Evolutionary conservation across 2,888 invertebrate genomes (phyloP).

Genomic region (Listrodromus nycthemerus): DNA sequence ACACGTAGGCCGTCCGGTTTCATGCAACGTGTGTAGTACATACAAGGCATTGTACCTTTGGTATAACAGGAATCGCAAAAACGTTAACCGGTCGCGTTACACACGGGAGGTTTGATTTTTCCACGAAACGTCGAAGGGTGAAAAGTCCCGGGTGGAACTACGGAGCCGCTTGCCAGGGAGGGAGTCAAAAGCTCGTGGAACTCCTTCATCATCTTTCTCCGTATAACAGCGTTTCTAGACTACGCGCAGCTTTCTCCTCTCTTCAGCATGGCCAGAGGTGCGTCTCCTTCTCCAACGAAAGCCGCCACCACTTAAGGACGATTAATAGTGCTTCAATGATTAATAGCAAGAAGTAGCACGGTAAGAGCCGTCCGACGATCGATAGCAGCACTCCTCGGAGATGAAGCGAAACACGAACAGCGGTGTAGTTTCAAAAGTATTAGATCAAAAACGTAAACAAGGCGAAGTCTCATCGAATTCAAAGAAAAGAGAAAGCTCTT

Average conservation of each 20-base stretch:
- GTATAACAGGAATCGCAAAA: slow-evolving; percentile 31
- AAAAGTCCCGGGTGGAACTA: slow-evolving; percentile 25
- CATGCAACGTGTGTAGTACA: slow-evolving; percentile 12
- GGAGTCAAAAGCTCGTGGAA: slow-evolving; percentile 21
- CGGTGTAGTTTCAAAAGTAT: slow-evolving; percentile 12
- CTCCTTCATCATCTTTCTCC: slow-evolving; percentile 28
- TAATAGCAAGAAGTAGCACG: slow-evolving; percentile 70
- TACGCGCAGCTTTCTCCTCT: slow-evolving; percentile 12
- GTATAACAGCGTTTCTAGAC: slow-evolving; percentile 15
- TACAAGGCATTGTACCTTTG: slow-evolving; percentile 3
- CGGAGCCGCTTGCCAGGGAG: slow-evolving; percentile 17
- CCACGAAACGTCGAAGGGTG: slow-evolving; percentile 33
- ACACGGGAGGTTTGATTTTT: slow-evolving; percentile 46
- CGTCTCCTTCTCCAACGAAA: slow-evolving; percentile 64
- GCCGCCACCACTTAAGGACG: slow-evolving; percentile 74
- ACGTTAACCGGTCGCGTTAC: slow-evolving; percentile 42
- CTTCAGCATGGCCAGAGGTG: slow-evolving; percentile 48
- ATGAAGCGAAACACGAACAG: slow-evolving; percentile 31
- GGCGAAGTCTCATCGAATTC: not conserved
- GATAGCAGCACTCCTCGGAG: slow-evolving; percentile 55
- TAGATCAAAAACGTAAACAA: not conserved
- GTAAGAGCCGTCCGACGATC: slow-evolving; percentile 69
- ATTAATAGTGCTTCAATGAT: slow-evolving; percentile 77
- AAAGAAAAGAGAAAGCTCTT: not conserved
- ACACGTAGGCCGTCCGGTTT: slow-evolving; percentile 21